phyloP scores from a whole-genome alignment of 2,113 vertebrate species.

The Megaceryle maxima region DNA sequence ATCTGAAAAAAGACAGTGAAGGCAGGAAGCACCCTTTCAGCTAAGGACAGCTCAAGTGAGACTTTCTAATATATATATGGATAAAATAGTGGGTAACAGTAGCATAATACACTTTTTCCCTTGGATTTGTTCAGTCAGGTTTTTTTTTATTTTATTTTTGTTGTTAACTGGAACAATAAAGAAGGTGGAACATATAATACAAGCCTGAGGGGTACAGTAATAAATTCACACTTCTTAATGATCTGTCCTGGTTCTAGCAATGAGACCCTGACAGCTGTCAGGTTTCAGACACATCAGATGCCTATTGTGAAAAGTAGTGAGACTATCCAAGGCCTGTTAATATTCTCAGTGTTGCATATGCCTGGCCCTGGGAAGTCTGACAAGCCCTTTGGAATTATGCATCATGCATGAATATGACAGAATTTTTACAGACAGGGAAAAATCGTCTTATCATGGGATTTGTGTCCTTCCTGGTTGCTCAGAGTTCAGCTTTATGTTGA shows the following conservation, averaged over 20 bases:
- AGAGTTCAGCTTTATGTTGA: neutral
- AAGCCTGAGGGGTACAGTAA: neutral
- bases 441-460: neutral
- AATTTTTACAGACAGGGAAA: neutral
- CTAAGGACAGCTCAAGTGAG: neutral
- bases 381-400: neutral
- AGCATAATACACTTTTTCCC: neutral
- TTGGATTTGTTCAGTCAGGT: neutral
- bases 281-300: neutral
- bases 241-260: neutral
- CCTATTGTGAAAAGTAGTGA: neutral
- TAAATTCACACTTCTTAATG: neutral
- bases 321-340: neutral
- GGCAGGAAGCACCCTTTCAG: neutral
- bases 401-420: neutral
- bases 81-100: neutral
- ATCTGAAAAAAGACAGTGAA: neutral
- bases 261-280: conserved; percentile 6
- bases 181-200: neutral
- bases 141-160: neutral
- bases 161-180: neutral
- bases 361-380: conserved; percentile 1
- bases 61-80: neutral
- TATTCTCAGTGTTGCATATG: neutral
- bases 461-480: neutral